Evolutionary conservation across 2,888 invertebrate genomes (phyloP).

Genomic region (Trissonchulus sp.): DNA sequence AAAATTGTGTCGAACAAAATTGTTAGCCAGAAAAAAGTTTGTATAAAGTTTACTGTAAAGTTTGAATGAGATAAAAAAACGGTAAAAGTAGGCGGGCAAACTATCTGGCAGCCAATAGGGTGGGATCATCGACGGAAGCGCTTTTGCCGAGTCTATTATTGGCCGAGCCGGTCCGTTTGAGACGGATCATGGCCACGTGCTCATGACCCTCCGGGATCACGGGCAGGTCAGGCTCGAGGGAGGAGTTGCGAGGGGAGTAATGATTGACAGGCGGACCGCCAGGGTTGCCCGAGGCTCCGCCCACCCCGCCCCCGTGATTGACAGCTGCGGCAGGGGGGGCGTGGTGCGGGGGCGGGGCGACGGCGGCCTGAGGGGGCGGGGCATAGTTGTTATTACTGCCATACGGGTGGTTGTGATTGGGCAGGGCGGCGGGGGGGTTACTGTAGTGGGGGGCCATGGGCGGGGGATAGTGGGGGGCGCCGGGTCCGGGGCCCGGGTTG

Average conservation of each 20-base stretch:
- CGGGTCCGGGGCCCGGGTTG: neutral
- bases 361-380: neutral
- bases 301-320: neutral
- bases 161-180: neutral
- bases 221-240: constrained; percentile 19
- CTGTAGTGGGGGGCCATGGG: neutral
- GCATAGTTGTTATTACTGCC: neutral
- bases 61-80: neutral
- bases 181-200: neutral
- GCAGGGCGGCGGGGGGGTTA: neutral
- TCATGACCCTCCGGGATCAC: constrained; percentile 15
- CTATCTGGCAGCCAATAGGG: constrained; percentile 25
- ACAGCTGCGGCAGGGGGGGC: neutral
- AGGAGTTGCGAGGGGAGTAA: neutral
- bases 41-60: neutral
- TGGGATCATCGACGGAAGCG: constrained; percentile 26
- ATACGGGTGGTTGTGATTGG: neutral
- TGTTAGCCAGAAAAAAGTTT: too few relatives aligned
- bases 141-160: constrained; percentile 7
- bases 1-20: too few relatives aligned
- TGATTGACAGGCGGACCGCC: neutral
- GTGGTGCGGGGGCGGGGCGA: neutral
- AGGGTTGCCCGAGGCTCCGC: neutral
- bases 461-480: neutral
- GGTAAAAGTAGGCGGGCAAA: neutral